Conservation (phyloP, 2,113 vertebrate genomes). For the Xyrauchen texanus region DNA sequence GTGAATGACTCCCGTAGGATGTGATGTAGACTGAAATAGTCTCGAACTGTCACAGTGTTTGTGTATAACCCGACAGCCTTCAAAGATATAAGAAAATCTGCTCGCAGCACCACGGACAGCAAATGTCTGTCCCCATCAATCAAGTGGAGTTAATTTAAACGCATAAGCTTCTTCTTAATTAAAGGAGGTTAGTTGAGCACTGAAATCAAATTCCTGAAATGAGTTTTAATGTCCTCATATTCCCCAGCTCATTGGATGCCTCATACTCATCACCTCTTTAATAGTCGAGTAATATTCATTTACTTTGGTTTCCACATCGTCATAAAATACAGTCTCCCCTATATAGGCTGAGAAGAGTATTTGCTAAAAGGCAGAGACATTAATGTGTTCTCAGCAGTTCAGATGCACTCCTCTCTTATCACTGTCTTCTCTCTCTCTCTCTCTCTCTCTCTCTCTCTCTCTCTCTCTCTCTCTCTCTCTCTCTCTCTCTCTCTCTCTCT, state of each 20-base stretch:
- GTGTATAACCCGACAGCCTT: slow-evolving; percentile 69
- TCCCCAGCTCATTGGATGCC: slow-evolving; percentile 54
- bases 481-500: no score
- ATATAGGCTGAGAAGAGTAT: slow-evolving; percentile 13
- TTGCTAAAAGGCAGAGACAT: slow-evolving; percentile 33
- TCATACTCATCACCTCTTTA: slow-evolving; percentile 51
- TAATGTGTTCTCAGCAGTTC: slow-evolving; percentile 49
- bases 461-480: no score
- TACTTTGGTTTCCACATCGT: neutral
- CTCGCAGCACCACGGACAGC: slow-evolving; percentile 55
- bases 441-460: no score
- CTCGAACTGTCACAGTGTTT: slow-evolving; percentile 74
- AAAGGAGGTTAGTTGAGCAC: slow-evolving; percentile 76
- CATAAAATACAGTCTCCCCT: slow-evolving; percentile 28
- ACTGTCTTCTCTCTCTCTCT: neutral
- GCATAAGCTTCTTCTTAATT: slow-evolving; percentile 77
- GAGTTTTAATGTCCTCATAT: slow-evolving; percentile 69
- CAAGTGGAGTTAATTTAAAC: slow-evolving; percentile 77
- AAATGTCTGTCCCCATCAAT: slow-evolving; percentile 69
- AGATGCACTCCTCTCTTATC: slow-evolving; percentile 52
- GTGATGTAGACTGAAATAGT: slow-evolving; percentile 72
- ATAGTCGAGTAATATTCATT: slow-evolving; percentile 22
- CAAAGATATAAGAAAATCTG: slow-evolving; percentile 27
- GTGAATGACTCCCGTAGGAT: slow-evolving; percentile 65
- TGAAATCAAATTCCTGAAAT: slow-evolving; percentile 76